Conservation (phyloP, 2,113 vertebrate genomes). For the Phoenicopterus ruber region DNA sequence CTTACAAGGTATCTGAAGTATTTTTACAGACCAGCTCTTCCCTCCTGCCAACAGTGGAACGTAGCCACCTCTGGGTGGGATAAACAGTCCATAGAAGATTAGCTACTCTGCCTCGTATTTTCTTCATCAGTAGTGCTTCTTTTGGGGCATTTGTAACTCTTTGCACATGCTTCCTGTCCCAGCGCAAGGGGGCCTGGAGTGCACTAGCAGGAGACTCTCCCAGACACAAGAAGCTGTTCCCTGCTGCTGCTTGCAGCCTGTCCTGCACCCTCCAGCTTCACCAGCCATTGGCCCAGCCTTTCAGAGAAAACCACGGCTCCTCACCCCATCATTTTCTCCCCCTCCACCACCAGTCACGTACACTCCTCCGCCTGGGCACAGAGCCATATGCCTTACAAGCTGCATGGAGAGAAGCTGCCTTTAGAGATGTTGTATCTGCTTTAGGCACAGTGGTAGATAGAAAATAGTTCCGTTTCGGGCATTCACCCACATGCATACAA, state of each 20-base stretch:
- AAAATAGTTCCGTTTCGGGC: background rate
- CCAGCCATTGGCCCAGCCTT: background rate
- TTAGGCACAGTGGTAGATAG: background rate
- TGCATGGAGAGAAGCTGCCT: background rate
- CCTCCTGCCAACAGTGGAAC: background rate
- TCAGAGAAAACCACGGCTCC: background rate
- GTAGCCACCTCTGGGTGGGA: background rate
- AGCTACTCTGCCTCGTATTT: background rate
- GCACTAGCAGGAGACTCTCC: background rate
- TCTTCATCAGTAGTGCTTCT: background rate
- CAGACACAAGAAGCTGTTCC: background rate
- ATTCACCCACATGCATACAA: background rate
- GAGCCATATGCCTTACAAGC: background rate
- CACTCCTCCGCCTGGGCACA: background rate
- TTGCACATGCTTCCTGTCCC: background rate
- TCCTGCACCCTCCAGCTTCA: background rate
- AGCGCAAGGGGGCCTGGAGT: background rate
- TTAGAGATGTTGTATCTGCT: background rate
- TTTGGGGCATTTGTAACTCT: background rate
- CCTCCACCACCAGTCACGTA: background rate
- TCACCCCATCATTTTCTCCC: background rate
- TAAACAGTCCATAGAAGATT: background rate
- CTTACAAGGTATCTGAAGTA: background rate
- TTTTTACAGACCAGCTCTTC: background rate
- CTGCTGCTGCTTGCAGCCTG: background rate